phyloP scores from a whole-genome alignment of 2,888 invertebrate species.

The Nephrotoma appendiculata region DNA sequence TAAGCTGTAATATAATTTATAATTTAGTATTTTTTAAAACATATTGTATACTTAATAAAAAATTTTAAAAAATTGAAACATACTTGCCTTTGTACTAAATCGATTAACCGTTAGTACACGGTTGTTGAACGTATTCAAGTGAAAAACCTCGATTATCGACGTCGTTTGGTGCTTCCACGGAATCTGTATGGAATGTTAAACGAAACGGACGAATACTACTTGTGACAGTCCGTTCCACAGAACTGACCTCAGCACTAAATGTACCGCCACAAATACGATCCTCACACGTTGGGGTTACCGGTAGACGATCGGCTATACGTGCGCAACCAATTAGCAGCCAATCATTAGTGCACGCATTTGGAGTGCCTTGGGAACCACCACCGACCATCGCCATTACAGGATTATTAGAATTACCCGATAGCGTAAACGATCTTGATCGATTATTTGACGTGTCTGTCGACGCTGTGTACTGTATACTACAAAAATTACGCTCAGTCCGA shows the following conservation, averaged over 20 bases:
- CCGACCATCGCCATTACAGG: constrained; percentile 56
- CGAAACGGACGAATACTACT: constrained; percentile 75
- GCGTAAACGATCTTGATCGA: constrained; percentile 56
- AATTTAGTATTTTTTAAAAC: neutral
- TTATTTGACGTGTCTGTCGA: constrained; percentile 62
- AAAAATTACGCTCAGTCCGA: constrained; percentile 71
- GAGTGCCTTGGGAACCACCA: constrained; percentile 44
- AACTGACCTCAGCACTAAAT: constrained; percentile 56
- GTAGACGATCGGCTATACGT: constrained; percentile 29
- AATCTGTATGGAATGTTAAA: constrained; percentile 63
- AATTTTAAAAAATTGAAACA: neutral
- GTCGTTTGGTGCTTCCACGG: constrained; percentile 59
- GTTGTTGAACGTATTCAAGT: constrained; percentile 70
- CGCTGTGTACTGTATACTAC: constrained; percentile 68
- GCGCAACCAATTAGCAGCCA: constrained; percentile 72
- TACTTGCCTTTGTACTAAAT: neutral
- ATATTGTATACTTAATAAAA: neutral
- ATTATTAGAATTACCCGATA: constrained; percentile 61
- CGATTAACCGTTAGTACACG: constrained; percentile 49
- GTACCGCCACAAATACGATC: constrained; percentile 75
- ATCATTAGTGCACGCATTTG: constrained; percentile 58
- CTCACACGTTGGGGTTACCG: constrained; percentile 48
- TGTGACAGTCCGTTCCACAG: constrained; percentile 50
- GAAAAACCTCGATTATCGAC: constrained; percentile 68
- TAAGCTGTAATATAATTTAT: neutral